Evolutionary conservation across 2,888 invertebrate genomes (phyloP).

Genomic region (Caenorhabditis plicata): DNA sequence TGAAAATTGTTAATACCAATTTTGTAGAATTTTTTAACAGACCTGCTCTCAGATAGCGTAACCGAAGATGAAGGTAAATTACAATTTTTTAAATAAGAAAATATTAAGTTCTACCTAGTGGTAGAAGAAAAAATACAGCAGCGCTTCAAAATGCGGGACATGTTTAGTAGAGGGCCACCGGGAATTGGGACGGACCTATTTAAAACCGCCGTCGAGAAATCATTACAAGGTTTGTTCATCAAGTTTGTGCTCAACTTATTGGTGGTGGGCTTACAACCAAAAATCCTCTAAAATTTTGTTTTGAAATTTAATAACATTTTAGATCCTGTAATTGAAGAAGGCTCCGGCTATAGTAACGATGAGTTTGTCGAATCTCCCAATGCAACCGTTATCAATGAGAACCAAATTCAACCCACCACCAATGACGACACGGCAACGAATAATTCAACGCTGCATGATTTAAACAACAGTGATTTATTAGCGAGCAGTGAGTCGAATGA

Average conservation of each 20-base stretch:
- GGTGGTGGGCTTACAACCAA: too few relatives aligned
- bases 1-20: constrained; percentile 5
- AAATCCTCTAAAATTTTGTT: too few relatives aligned
- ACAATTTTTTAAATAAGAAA: neutral
- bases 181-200: constrained; percentile 17
- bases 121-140: constrained; percentile 11
- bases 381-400: too few relatives aligned
- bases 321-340: constrained; percentile 13
- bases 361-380: constrained; percentile 7
- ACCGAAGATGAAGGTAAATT: constrained; percentile 1
- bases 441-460: too few relatives aligned
- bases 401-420: too few relatives aligned
- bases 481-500: too few relatives aligned
- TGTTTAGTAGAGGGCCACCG: constrained; percentile 24
- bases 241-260: too few relatives aligned
- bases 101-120: neutral
- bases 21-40: constrained; percentile 16
- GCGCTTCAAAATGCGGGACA: constrained; percentile 15
- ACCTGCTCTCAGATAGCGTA: constrained; percentile 9
- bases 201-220: constrained; percentile 2
- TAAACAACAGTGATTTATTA: constrained; percentile 38
- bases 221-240: too few relatives aligned
- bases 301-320: neutral
- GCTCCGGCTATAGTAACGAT: constrained; percentile 12
- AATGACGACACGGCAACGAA: too few relatives aligned